phyloP scores from a whole-genome alignment of 2,888 invertebrate genomes.

The Nomada ruficornis region DNA sequence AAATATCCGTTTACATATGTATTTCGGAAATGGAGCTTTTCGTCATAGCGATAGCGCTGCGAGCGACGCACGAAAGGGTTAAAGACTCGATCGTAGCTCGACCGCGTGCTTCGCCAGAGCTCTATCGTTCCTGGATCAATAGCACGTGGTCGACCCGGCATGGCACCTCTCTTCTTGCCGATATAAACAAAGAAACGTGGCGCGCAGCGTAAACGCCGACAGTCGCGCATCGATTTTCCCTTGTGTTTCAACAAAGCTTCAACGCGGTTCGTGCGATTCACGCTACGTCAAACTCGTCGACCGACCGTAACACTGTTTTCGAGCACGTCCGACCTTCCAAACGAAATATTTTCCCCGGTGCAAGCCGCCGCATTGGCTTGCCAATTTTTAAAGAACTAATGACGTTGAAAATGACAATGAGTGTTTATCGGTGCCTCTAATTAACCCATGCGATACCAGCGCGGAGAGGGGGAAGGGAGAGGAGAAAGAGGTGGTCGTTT shows the following conservation, averaged over 20 bases:
- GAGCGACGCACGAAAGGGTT: conserved; percentile 31
- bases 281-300: conserved; percentile 34
- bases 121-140: conserved; percentile 67
- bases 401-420: no score
- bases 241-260: conserved; percentile 11
- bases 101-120: conserved; percentile 41
- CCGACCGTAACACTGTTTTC: conserved; percentile 27
- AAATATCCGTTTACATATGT: no score
- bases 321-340: conserved; percentile 36
- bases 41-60: not conserved
- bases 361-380: no score
- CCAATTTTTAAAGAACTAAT: no score
- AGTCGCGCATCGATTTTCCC: conserved; percentile 69
- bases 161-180: conserved; percentile 59
- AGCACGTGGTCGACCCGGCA: conserved; percentile 70
- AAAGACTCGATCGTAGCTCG: conserved; percentile 46
- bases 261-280: conserved; percentile 56
- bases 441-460: no score
- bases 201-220: conserved; percentile 72
- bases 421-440: no score
- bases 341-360: conserved; percentile 47
- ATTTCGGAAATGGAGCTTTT: not conserved
- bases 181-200: conserved; percentile 84
- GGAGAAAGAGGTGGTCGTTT: no score
- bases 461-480: no score